phyloP scores from a whole-genome alignment of 2,888 invertebrate genomes.

The Diarsia rubi region DNA sequence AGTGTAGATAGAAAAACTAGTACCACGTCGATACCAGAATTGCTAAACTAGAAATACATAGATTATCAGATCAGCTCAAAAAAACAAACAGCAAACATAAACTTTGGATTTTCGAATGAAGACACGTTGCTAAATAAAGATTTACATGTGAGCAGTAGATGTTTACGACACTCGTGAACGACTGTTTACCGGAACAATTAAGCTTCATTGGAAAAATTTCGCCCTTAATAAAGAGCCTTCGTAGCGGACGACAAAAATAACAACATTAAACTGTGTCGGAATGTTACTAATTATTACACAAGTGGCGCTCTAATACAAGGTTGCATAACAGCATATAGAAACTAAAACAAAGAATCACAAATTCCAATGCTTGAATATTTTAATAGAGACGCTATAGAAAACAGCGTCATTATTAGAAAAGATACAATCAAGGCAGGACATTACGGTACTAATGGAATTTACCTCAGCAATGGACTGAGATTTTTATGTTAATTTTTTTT shows the following conservation, averaged over 20 bases:
- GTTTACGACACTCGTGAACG: constrained; percentile 53
- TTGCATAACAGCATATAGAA: constrained; percentile 50
- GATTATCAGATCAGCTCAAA: constrained; percentile 15
- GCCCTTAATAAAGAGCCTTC: constrained; percentile 70
- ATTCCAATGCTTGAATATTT: constrained; percentile 38
- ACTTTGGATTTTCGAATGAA: constrained; percentile 22
- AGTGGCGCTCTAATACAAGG: constrained; percentile 56
- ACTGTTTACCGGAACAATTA: constrained; percentile 74
- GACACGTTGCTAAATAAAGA: constrained; percentile 42
- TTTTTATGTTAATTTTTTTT: constrained; percentile 64
- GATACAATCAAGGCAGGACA: neutral
- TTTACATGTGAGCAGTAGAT: constrained; percentile 48
- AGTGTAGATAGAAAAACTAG: constrained; percentile 62
- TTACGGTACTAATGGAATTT: constrained; percentile 23
- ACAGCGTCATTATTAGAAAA: constrained; percentile 22
- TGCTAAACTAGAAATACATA: constrained; percentile 24
- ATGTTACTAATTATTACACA: constrained; percentile 61
- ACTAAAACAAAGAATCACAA: constrained; percentile 45
- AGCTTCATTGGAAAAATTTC: constrained; percentile 76
- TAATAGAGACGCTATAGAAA: constrained; percentile 8
- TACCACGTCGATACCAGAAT: constrained; percentile 50
- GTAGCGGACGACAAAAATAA: constrained; percentile 69
- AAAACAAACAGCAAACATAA: constrained; percentile 21
- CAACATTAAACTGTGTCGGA: constrained; percentile 68
- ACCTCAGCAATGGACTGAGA: constrained; percentile 46